A percentile compares a stretch with the other conserved stretches of the same genome.
Conservation (phyloP, 2,888 invertebrate genomes). For the Drosophila suboccidentalis region DNA sequence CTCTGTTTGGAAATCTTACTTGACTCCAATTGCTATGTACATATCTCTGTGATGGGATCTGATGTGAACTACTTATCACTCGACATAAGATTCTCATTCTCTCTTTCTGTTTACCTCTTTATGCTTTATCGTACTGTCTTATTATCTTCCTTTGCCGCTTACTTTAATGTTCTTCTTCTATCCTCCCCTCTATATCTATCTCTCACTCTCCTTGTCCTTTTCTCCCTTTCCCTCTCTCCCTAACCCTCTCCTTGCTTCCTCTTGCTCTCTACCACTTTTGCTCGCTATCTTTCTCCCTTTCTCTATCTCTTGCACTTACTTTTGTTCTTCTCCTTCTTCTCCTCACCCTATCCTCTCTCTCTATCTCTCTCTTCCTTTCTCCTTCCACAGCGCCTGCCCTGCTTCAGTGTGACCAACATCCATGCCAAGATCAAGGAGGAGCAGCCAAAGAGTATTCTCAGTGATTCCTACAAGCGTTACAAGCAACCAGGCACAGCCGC, state of each 20-base stretch:
- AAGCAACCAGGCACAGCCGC: constrained; percentile 54
- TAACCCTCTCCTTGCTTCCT: too few species aligned
- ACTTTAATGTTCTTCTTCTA: not conserved
- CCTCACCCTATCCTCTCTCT: not conserved
- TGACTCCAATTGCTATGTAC: not conserved
- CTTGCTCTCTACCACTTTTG: not conserved
- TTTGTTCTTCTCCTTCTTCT: too few species aligned
- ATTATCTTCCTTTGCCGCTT: not conserved
- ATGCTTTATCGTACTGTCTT: not conserved
- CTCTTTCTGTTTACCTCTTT: not conserved
- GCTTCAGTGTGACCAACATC: constrained; percentile 79
- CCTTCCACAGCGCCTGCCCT: constrained; percentile 78
- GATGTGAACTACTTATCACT: too few species aligned
- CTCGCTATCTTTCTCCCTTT: not conserved
- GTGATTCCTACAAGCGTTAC: constrained; percentile 76
- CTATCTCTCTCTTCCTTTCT: not conserved
- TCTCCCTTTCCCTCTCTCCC: too few species aligned
- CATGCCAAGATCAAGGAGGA: constrained; percentile 81
- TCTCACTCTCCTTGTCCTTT: too few species aligned
- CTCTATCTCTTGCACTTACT: too few species aligned
- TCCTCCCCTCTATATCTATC: not conserved
- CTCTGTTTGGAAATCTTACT: not conserved
- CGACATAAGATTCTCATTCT: too few species aligned
- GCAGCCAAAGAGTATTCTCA: constrained; percentile 52
- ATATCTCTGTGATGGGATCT: too few species aligned